Percentiles rank a stretch among this genome's conserved stretches.
These are phyloP conservation scores for Mesocentrotus franciscanus DNA, from an alignment of 53 echinoderm and acorn worm species.

Conservation along the genomic window DNA sequence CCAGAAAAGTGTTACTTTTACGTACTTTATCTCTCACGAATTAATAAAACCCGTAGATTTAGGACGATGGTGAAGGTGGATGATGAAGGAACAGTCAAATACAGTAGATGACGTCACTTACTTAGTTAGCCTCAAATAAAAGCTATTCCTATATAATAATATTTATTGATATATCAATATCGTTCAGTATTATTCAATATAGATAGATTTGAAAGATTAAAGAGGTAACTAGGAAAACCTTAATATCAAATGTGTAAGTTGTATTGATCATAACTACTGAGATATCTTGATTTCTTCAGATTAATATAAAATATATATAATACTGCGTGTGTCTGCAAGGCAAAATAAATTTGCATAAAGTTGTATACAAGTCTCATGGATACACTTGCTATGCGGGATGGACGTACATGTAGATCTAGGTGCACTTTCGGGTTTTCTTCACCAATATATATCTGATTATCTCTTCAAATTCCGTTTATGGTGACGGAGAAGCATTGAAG, in stretches of 20 bases:
- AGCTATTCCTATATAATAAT: background rate
- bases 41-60: background rate
- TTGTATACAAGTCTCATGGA: slow-evolving; percentile 66
- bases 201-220: background rate
- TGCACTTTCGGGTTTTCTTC: too few relatives aligned
- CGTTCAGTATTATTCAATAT: background rate
- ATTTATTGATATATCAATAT: background rate
- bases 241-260: background rate
- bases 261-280: background rate
- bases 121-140: background rate
- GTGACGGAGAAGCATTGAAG: too few relatives aligned
- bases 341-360: slow-evolving; percentile 46
- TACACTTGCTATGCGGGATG: slow-evolving; percentile 33
- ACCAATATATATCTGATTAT: too few relatives aligned
- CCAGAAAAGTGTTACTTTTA: background rate
- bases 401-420: too few relatives aligned
- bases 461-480: too few relatives aligned
- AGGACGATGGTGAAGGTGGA: background rate
- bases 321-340: background rate
- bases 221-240: background rate
- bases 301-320: background rate
- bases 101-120: slow-evolving; percentile 6
- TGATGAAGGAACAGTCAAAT: background rate
- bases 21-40: background rate
- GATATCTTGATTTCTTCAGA: background rate